Evolutionary conservation across 2,888 invertebrate species (phyloP), one percentile per base, ranked within the genome.

Genomic region (Pristionchus fissidentatus): DNA sequence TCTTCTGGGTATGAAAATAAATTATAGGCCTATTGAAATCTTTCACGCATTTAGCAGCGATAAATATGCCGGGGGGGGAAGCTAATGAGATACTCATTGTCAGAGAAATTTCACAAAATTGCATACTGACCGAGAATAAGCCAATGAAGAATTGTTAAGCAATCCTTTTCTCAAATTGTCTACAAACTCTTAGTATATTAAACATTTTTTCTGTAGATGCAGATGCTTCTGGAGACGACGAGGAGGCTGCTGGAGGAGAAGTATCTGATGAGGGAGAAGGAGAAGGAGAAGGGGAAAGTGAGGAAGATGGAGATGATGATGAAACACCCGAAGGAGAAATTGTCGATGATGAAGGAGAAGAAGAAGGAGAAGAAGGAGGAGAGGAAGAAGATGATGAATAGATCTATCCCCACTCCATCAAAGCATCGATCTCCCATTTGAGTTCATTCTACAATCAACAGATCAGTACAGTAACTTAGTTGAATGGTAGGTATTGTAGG

Each of bases 181-280:
- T n/a, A n/a, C n/a, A n/a, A n/a, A n/a, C n/a, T n/a, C n/a, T n/a
- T n/a, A n/a, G 49, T 70, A n/a, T 15, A 70, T 41, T 1, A 26
- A 66, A 41, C 22, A 43, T 22, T n/a, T n/a, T 26, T 77, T 77
- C 13, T 49, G 49, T 43, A 29, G 46, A 46, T 19, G 49, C 29
- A 0, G 49, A 77, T 7, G 41, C 3, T 26, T 70, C 70, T 26
- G 75, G 49, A 32, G 75, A 77, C 4, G 75, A 49, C 79, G 84
- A 66, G 32, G 81, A 60, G 43, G 19, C 22, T 7, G 60, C 32
- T 35, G 83, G 73, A 38, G 83, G 43, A 52, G 83, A 52, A 38
- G 81, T 26, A 52, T 70, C 35, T 41, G 83, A 22, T 55, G 80
- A 80, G 8, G 52, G 38, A 70, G 82, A 49, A 26, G 82, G 52